These are phyloP conservation scores for Heliconius aoede DNA, from an alignment of 2,888 invertebrate genomes.

Conservation along the genomic window DNA sequence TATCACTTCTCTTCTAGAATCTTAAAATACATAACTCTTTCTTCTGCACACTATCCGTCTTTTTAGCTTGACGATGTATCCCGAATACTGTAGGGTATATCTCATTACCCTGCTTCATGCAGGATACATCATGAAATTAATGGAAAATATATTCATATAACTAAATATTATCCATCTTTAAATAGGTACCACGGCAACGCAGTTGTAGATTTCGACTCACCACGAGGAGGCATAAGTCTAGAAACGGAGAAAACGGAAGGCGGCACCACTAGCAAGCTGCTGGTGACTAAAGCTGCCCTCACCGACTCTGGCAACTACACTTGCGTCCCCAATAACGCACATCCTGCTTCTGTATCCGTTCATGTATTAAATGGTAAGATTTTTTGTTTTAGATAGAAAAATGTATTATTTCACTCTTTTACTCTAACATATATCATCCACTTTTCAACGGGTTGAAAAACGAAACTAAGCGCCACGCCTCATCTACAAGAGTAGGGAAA, in stretches of 20 bases:
- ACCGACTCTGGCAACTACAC: conserved; percentile 95
- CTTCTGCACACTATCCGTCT: background rate
- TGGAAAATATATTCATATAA: background rate
- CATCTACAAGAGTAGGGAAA: no score
- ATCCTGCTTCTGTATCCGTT: conserved; percentile 91
- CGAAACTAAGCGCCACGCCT: no score
- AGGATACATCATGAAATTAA: background rate
- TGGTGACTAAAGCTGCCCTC: conserved; percentile 93
- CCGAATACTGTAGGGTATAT: background rate
- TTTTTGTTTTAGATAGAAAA: no score
- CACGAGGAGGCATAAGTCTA: conserved; percentile 93
- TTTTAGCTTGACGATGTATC: background rate
- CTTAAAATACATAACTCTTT: background rate
- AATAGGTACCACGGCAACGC: conserved; percentile 91
- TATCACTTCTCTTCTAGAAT: background rate
- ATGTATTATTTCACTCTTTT: no score
- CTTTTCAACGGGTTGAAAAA: no score
- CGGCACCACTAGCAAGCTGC: conserved; percentile 92
- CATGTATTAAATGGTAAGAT: conserved; percentile 92
- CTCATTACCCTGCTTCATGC: background rate
- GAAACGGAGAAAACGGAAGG: conserved; percentile 94
- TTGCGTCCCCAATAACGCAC: conserved; percentile 93
- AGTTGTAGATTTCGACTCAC: conserved; percentile 93
- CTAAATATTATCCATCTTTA: background rate
- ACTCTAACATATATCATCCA: no score